Percentiles rank a stretch among this genome's conserved stretches.
These are phyloP conservation scores for Esox lucius DNA, from an alignment of 2,797 vertebrate species.

Conservation along the genomic window DNA sequence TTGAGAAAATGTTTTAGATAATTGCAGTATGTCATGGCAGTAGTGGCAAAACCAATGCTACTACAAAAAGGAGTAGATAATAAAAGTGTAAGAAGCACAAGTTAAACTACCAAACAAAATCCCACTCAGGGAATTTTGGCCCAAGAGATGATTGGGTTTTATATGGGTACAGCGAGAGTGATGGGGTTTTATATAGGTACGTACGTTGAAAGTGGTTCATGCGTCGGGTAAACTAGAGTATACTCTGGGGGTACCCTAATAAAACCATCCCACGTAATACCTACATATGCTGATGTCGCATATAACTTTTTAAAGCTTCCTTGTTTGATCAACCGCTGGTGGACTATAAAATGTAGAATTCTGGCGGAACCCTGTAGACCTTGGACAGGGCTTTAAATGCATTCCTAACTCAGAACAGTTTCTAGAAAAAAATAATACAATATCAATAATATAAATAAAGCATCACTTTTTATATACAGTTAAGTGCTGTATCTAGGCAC, in stretches of 20 bases:
- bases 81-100: background rate
- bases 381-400: background rate
- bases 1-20: background rate
- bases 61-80: background rate
- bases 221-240: background rate
- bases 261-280: background rate
- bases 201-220: background rate
- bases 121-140: too few relatives aligned
- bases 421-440: too few relatives aligned
- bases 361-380: background rate
- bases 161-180: background rate
- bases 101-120: background rate
- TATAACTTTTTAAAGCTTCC: too few relatives aligned
- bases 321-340: too few relatives aligned
- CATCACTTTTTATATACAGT: too few relatives aligned
- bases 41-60: conserved; percentile 6
- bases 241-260: background rate
- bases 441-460: too few relatives aligned
- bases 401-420: background rate
- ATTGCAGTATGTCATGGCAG: conserved; percentile 4
- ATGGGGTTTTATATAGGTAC: background rate
- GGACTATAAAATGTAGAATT: too few relatives aligned
- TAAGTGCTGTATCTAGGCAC: too few relatives aligned
- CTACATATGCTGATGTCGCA: too few relatives aligned
- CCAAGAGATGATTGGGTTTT: background rate